Evolutionary conservation across 92 coral and sea anemone genomes (phyloP).

Genomic region (Ricordea florida): DNA sequence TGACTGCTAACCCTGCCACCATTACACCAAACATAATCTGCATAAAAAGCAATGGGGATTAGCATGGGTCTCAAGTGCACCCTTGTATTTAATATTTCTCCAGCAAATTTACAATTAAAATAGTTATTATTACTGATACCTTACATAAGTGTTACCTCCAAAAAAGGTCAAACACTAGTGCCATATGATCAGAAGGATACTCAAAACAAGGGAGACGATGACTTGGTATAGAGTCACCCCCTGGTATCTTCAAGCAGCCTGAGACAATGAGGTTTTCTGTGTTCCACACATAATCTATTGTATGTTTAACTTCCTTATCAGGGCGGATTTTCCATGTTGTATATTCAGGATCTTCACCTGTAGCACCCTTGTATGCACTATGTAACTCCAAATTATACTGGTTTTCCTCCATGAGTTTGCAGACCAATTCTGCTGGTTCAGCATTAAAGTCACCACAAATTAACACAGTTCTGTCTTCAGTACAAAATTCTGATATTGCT

Average conservation of each 20-base stretch:
- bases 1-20: too few species aligned
- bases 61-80: too few species aligned
- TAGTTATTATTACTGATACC: too few species aligned
- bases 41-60: too few species aligned
- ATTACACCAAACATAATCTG: too few species aligned
- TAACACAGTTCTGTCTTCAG: conserved; percentile 56
- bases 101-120: too few species aligned
- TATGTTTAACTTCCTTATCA: conserved; percentile 81
- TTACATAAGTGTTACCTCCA: conserved; percentile 37
- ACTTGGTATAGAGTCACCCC: conserved; percentile 37
- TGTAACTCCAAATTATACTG: conserved; percentile 27
- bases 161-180: conserved; percentile 86
- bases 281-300: conserved; percentile 95
- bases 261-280: conserved; percentile 57
- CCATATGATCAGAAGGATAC: conserved; percentile 94
- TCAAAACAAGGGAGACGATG: conserved; percentile 71
- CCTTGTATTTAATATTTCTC: too few species aligned
- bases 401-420: conserved; percentile 69
- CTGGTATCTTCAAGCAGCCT: conserved; percentile 72
- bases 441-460: conserved; percentile 98
- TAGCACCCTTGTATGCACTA: conserved; percentile 74
- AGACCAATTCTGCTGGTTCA: conserved; percentile 88
- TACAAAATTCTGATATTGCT: conserved; percentile 43
- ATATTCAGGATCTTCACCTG: conserved; percentile 68
- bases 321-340: conserved; percentile 95